Base-by-base conservation (phyloP, 1,140 invertebrate genomes). In the Leucophenga varia region DNA sequence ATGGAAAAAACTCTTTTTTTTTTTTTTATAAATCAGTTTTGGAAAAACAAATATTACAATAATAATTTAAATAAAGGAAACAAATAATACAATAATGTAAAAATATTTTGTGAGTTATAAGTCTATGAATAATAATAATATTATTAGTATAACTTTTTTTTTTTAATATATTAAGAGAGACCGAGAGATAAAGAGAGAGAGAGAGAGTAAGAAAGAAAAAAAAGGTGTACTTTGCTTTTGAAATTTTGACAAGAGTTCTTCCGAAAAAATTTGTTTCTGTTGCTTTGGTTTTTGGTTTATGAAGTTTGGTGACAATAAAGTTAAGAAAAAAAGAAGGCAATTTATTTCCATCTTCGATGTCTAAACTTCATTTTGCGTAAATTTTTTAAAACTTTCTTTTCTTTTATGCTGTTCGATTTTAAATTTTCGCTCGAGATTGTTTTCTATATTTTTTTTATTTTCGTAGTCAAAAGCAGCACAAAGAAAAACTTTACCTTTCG, bases 401-500 rank as follows among this genome's bases (percentile, higher is more conserved):
- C 35, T 39, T 57, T 52, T 49, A n/a, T n/a, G n/a, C n/a, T n/a
- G n/a, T n/a, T n/a, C n/a, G n/a, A n/a, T n/a, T 42, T 46, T 45
- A 51, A 22, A 52, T 59, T 38, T 32, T 12, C 31, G 31, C 14
- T 32, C 31, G 31, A 32, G 8, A 3, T 30, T 49, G 34, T 48
- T 42, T 32, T 47, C 47, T 41, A 48, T 38, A 13, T 17, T 13
- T 36, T 39, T 30, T 47, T 21, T 35, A 14, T 31, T 34, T 17
- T 14, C 3, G 17, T 20, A 8, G 37, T 54, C 39, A 46, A 48
- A 44, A 49, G 38, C 49, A 56, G 55, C 59, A 60, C 51, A 58
- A 59, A 69, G 59, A 55, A 61, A 65, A 63, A 68, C 55, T 75
- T 87, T 91, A 93, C 90, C 95, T 95, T 86, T 97, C 91, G 81